phyloP scores from a whole-genome alignment of 2,113 vertebrate genomes.

The Lota lota region DNA sequence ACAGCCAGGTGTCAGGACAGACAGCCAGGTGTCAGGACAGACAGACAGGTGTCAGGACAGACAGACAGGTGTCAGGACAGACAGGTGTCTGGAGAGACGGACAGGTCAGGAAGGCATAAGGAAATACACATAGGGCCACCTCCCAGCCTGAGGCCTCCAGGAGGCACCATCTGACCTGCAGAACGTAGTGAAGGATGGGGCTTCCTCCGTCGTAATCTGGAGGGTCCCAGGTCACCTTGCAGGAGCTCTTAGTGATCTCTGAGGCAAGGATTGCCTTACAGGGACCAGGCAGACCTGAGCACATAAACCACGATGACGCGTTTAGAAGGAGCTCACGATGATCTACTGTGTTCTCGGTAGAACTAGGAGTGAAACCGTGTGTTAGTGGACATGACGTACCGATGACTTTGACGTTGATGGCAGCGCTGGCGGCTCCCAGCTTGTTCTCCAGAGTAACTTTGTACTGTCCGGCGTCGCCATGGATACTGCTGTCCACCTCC shows the following conservation, averaged over 20 bases:
- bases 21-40: no score
- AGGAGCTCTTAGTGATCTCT: slow-evolving; percentile 92
- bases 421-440: slow-evolving; percentile 86
- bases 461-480: slow-evolving; percentile 89
- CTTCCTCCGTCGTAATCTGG: slow-evolving; percentile 93
- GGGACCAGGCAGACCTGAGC: slow-evolving; percentile 88
- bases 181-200: slow-evolving; percentile 90
- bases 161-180: slow-evolving; percentile 66
- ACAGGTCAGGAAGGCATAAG: no score
- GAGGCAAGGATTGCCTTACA: slow-evolving; percentile 92
- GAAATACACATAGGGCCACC: no score
- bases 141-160: background rate
- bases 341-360: no score
- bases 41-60: background rate
- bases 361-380: background rate
- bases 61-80: no score
- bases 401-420: slow-evolving; percentile 97
- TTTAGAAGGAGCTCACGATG: no score
- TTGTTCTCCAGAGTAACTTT: slow-evolving; percentile 94
- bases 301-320: no score
- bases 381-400: slow-evolving; percentile 70
- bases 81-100: no score
- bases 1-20: no score
- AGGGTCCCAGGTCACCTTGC: slow-evolving; percentile 95
- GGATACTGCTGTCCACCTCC: slow-evolving; percentile 84